Base-by-base conservation (phyloP, 1,140 invertebrate genomes). In the Pachyrhynchus sulphureomaculatus region DNA sequence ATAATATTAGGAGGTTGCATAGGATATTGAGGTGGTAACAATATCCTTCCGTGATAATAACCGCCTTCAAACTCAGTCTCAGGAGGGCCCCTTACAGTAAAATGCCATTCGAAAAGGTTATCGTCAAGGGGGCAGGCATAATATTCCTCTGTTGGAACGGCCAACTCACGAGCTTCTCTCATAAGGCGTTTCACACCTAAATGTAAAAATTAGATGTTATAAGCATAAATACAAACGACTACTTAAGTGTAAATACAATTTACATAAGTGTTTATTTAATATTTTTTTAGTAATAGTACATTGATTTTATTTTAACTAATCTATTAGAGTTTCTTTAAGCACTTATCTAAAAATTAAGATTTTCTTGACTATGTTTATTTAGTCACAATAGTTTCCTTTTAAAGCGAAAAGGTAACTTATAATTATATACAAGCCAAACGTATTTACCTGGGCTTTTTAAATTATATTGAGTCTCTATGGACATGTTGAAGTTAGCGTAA, bases 1-100 rank as follows among this genome's bases (percentile, higher is more conserved):
- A 98, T 95, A 65, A 98, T 95, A 75, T 93, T 93, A 4, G 95
- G 96, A 52, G 96, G 96, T 80, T 97, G 96, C 95, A 98, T 96
- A 2, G 96, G 96, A 79, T 98, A 98, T 69, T 98, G 94, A 21
- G 91, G 84, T 20, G 89, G 89, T 51, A 98, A 80, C 48, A 96
- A 79, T 74, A 98, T 97, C 66, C 95, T 82, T 20, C 91, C 94
- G 79, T 96, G 94, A 75, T 96, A 96, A 59, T 95, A 81, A 29
- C 94, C 94, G 57, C 86, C 88, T 67, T 92, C 90, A 79, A 95
- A 97, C 37, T 95, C 93, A 0, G 91, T 88, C 3, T 88, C 90
- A 26, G 84, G 83, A 21, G 93, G 92, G 10, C 95, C 95, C 72
- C 89, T 81, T 6, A 98, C 87, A 0, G 95, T 98, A 76, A 98